These are phyloP conservation scores for Prionace glauca DNA, from an alignment of 2,797 vertebrate species.

Conservation along the genomic window DNA sequence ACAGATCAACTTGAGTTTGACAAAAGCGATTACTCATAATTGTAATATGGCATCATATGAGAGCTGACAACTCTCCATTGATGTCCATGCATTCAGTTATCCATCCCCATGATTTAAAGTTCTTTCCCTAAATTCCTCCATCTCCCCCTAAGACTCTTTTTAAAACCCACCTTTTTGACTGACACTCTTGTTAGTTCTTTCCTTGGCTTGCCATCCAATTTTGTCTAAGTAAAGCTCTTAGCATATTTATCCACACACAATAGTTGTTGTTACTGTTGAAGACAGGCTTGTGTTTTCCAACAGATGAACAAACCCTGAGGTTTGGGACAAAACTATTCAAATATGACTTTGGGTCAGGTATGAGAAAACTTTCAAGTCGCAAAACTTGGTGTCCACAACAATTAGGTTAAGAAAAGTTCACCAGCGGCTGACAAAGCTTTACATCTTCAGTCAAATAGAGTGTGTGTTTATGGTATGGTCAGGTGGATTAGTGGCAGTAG, in stretches of 20 bases:
- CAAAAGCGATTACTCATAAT: neutral
- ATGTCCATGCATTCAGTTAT: too few species aligned
- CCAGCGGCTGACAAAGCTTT: neutral
- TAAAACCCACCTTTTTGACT: neutral
- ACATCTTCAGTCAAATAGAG: neutral
- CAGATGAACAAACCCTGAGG: neutral
- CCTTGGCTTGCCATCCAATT: neutral
- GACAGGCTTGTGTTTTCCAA: neutral
- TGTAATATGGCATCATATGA: neutral
- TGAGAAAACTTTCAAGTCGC: neutral
- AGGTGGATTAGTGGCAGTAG: neutral
- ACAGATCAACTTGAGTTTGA: neutral
- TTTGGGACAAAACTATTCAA: neutral
- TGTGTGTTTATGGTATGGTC: neutral
- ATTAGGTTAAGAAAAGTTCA: neutral
- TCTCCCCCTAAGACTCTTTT: neutral
- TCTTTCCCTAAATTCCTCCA: neutral
- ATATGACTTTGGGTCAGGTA: neutral
- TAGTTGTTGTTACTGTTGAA: neutral
- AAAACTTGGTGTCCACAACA: neutral
- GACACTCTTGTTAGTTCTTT: neutral
- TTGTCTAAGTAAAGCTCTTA: neutral
- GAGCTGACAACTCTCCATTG: neutral
- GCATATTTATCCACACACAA: neutral
- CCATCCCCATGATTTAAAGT: too few species aligned